Evolutionary conservation across 2,797 vertebrate species (phyloP).

Genomic region (Chromis chromis): DNA sequence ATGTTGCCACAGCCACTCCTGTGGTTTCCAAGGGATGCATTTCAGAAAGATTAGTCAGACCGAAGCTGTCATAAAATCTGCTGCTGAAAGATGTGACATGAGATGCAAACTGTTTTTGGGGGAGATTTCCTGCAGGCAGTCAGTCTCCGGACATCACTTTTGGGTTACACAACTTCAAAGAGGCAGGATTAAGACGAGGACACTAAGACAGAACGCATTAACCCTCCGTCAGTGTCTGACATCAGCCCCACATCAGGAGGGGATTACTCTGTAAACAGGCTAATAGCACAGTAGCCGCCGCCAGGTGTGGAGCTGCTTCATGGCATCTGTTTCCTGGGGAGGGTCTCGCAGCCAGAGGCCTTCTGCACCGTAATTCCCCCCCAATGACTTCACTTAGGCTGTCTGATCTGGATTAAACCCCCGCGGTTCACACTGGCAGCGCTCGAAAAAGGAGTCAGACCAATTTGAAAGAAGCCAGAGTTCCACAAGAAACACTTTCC

Average conservation of each 20-base stretch:
- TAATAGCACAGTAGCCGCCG: constrained; percentile 68
- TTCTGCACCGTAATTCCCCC: constrained; percentile 28
- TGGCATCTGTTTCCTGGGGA: constrained; percentile 52
- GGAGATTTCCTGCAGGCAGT: constrained; percentile 5
- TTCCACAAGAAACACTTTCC: constrained; percentile 12
- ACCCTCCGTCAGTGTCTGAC: constrained; percentile 50
- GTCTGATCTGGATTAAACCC: constrained; percentile 34
- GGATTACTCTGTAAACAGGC: constrained; percentile 61
- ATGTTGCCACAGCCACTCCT: constrained; percentile 20
- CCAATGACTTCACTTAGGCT: constrained; percentile 17
- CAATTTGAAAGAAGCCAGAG: constrained; percentile 39
- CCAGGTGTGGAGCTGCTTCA: constrained; percentile 69
- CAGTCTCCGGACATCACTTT: constrained; percentile 29
- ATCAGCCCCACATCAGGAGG: constrained; percentile 51
- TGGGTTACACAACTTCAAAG: constrained; percentile 58
- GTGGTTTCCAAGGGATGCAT: constrained; percentile 17
- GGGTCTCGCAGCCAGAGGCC: constrained; percentile 30
- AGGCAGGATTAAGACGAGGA: constrained; percentile 45
- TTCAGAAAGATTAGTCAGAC: constrained; percentile 19
- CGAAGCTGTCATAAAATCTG: constrained; percentile 5
- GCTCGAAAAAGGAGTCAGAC: constrained; percentile 24
- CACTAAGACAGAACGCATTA: constrained; percentile 49
- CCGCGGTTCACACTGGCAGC: constrained; percentile 23
- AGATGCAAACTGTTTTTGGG: constrained; percentile 1
- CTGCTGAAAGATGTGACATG: constrained; percentile 16